Evolutionary conservation across 2,888 invertebrate species (phyloP).

Genomic region (Drosophila tanythrix): DNA sequence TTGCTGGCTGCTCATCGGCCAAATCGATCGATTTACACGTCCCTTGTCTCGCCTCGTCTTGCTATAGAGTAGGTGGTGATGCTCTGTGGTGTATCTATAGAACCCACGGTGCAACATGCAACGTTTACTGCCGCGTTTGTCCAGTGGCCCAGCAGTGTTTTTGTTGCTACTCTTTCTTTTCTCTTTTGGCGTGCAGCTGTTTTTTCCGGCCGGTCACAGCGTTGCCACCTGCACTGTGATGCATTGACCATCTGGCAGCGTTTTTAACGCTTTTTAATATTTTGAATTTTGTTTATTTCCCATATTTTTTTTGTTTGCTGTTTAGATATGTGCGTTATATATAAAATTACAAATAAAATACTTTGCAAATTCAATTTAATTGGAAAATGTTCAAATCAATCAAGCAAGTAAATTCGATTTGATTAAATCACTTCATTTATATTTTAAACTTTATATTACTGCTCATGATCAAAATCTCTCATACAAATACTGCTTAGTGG

Average conservation of each 20-base stretch:
- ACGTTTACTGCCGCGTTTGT: slow-evolving; percentile 14
- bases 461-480: not conserved
- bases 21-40: slow-evolving; percentile 4
- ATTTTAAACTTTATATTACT: not conserved
- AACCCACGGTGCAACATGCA: not conserved
- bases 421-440: too few relatives aligned
- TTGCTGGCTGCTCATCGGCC: slow-evolving; percentile 58
- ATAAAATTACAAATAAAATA: not conserved
- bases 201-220: slow-evolving; percentile 2
- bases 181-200: slow-evolving; percentile 10
- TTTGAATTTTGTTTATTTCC: not conserved
- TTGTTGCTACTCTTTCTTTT: slow-evolving; percentile 3
- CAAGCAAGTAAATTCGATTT: not conserved
- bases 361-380: not conserved
- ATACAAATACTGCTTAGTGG: slow-evolving; percentile 23
- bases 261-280: not conserved
- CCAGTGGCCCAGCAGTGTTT: slow-evolving; percentile 1
- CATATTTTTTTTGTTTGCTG: not conserved
- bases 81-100: not conserved
- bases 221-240: slow-evolving; percentile 9
- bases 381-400: too few relatives aligned
- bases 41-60: not conserved
- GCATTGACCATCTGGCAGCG: not conserved
- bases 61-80: not conserved
- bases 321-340: not conserved